Evolutionary conservation across 2,888 invertebrate species (phyloP), one percentile per base, ranked within the genome.

Genomic region (Rosalia funebris): DNA sequence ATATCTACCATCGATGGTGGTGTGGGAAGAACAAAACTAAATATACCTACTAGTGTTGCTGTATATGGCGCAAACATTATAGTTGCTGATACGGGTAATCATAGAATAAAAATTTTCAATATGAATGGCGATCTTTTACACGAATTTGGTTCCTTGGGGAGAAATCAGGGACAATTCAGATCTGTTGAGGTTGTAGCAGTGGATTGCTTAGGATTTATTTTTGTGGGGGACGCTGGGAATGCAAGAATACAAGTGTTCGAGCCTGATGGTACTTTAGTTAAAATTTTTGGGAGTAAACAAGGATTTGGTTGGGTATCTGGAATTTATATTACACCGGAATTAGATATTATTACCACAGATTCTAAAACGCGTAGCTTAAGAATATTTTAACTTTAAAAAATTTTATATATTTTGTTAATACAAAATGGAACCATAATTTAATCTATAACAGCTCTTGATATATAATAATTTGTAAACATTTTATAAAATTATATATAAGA

Each of bases 201-300:
- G 0, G 92, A 92, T 75, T 85, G 85, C 0, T 82, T 88, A 77
- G 91, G 91, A 0, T 90, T 89, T 75, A 89, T 93, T 34, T 81
- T 91, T 0, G 91, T 93, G 0, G 92, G 91, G 0, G 92, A 93
- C 76, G 89, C 90, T 0, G 92, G 91, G 0, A 92, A 92, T 75
- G 88, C 88, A 34, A 83, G 92, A 2, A 69, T 72, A 58, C 92
- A 92, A 78, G 86, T 93, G 5, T 92, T 92, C 75, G 86, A 88
- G 59, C 87, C 87, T 0, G 87, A 88, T 57, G 92, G 92, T 2
- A 84, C 86, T 55, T 84, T 89, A 57, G 85, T 90, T 2, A 84
- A 88, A 65, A 85, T 87, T 14, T 88, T 91, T 71, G 91, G 91
- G 0, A 83, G 71, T 46, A 68, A 68, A 55, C 65, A 85, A 83